A percentile compares a stretch with the other conserved stretches of the same genome.
These are phyloP conservation scores for Corydoras sp. DNA, from an alignment of 2,113 vertebrate genomes.

Conservation along the genomic window DNA sequence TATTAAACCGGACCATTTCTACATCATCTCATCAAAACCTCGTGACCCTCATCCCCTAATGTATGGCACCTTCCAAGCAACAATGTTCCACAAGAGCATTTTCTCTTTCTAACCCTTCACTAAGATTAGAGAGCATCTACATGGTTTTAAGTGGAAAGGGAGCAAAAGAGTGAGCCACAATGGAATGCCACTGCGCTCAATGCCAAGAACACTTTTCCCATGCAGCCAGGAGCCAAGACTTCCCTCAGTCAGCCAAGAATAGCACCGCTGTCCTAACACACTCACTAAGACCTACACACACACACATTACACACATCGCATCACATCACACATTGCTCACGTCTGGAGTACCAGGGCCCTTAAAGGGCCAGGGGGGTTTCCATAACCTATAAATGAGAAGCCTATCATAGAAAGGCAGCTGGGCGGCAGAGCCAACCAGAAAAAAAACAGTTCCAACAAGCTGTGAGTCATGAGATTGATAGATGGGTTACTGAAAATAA, in stretches of 20 bases:
- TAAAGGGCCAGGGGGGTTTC: constrained; percentile 25
- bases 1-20: too few relatives aligned
- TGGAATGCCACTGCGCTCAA: constrained; percentile 59
- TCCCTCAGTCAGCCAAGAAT: constrained; percentile 66
- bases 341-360: constrained; percentile 30
- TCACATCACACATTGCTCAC: neutral
- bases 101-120: constrained; percentile 12
- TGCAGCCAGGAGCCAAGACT: constrained; percentile 65
- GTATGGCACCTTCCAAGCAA: neutral
- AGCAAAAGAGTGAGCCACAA: constrained; percentile 49
- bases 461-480: constrained; percentile 23
- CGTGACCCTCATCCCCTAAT: neutral
- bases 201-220: constrained; percentile 73
- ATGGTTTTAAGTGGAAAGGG: constrained; percentile 34
- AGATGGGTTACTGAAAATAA: constrained; percentile 21
- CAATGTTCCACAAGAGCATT: neutral
- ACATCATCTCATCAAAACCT: too few relatives aligned
- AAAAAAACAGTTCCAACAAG: constrained; percentile 8
- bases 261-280: constrained; percentile 51
- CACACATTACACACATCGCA: neutral
- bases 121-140: constrained; percentile 41
- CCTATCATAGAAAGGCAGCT: constrained; percentile 13
- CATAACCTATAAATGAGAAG: constrained; percentile 30
- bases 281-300: constrained; percentile 35
- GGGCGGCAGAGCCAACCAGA: constrained; percentile 9